phyloP scores from a whole-genome alignment of 2,113 vertebrate species.

The Andinoacara biseriatus region DNA sequence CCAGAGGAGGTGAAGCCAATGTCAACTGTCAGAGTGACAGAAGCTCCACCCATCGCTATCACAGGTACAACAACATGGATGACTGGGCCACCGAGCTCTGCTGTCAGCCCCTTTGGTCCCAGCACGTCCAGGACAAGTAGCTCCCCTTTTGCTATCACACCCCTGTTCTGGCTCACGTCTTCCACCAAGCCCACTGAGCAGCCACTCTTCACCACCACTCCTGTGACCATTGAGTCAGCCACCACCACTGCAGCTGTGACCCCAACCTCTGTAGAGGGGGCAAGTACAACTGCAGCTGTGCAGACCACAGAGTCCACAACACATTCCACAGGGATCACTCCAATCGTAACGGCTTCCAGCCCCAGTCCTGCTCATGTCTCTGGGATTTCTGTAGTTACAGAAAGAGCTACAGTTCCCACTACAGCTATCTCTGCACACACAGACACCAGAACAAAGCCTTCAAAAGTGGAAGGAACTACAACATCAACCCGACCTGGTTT shows the following conservation, averaged over 20 bases:
- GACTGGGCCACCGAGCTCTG: neutral
- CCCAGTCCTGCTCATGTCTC: conserved; percentile 25
- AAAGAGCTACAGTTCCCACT: conserved; percentile 45
- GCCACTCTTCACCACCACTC: conserved; percentile 19
- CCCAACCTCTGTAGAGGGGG: conserved; percentile 11
- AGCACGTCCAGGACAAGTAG: conserved; percentile 54
- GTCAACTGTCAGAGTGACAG: conserved; percentile 55
- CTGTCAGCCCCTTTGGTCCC: neutral
- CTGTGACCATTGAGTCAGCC: neutral
- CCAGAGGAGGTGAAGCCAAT: conserved; percentile 50
- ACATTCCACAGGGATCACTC: conserved; percentile 19
- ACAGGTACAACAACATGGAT: conserved; percentile 31
- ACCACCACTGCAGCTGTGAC: conserved; percentile 1
- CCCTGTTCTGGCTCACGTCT: conserved; percentile 52
- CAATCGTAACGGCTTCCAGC: conserved; percentile 35
- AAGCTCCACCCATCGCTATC: neutral
- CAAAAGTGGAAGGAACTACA: conserved; percentile 33
- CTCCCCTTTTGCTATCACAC: conserved; percentile 32
- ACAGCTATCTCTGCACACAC: neutral
- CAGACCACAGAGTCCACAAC: conserved; percentile 53
- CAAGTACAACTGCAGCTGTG: conserved; percentile 16
- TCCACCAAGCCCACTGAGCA: conserved; percentile 18
- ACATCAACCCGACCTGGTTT: conserved; percentile 24
- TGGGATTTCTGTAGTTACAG: conserved; percentile 30
- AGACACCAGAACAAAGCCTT: conserved; percentile 39